Evolutionary conservation across 2,888 invertebrate species (phyloP), one percentile per base, ranked within the genome.

Genomic region (Adelphocoris suturalis): DNA sequence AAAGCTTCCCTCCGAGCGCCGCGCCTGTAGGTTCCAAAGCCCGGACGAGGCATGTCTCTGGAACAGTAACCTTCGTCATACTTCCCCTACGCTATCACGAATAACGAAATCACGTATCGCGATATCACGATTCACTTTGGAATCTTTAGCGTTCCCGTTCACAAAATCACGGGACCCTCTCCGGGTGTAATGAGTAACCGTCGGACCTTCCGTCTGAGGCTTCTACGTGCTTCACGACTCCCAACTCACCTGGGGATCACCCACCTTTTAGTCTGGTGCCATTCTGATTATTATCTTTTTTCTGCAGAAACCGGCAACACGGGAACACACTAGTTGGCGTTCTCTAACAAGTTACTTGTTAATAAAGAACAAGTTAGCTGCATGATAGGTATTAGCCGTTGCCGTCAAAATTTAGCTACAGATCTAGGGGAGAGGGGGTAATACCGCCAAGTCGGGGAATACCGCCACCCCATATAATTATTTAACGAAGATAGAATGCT

Each of bases 21-120:
- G 68, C 23, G 57, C 7, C 19, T 57, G 4, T 12, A 23, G 68
- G 23, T 68, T 23, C 68, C 23, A 14, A 11, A 13, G 14, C 16
- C 9, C 23, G 68, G 46, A 11, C 78, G 78, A 19, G 9, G 78
- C 78, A 16, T 80, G 78, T 47, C 47, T 80, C 47, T 14, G 78
- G 78, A 14, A 80, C 47, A 19, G 78, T 47, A 47, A 47, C 78
- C 78, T 47, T 47, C 78, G 78, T 47, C 47, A 47, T 80, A 37
- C 13, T 80, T 16, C 37, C 47, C 78, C 78, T 68, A 68, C 68
- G 68, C 85, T 68, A 88, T 88, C 88, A 88, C 88, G 88, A 81
- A 88, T 88, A 88, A 80, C 89, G 85, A 89, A 89, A 89, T 84
- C 89, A 89, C 89, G 89, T 89, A 89, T 85, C 81, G 48, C 89